Conservation (phyloP, 2,113 vertebrate species). For the Antechinus stuartii region DNA sequence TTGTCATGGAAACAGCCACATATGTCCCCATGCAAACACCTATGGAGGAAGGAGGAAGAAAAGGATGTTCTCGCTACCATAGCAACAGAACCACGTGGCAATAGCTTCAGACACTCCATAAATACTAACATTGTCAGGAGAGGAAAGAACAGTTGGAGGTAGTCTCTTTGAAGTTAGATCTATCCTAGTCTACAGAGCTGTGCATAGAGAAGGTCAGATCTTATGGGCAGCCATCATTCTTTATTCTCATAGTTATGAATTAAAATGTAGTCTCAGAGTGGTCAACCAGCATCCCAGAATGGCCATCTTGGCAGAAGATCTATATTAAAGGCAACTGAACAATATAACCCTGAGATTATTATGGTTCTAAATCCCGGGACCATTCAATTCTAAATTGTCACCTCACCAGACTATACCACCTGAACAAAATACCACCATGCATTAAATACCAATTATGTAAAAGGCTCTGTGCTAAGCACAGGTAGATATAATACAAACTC, state of each 20-base stretch:
- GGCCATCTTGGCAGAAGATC: neutral
- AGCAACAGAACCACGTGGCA: slow-evolving; percentile 60
- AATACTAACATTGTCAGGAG: slow-evolving; percentile 45
- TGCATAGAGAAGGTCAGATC: neutral
- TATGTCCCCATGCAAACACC: slow-evolving; percentile 65
- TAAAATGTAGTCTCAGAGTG: neutral
- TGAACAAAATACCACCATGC: neutral
- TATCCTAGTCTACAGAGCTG: neutral
- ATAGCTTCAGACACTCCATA: slow-evolving; percentile 12
- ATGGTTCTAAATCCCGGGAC: neutral
- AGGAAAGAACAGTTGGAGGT: neutral
- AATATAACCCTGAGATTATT: neutral
- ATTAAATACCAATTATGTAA: neutral
- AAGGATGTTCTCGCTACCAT: slow-evolving; percentile 65
- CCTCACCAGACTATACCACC: neutral
- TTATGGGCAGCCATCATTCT: neutral
- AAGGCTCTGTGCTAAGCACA: neutral
- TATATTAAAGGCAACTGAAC: neutral
- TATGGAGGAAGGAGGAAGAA: slow-evolving; percentile 53
- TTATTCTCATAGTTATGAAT: neutral
- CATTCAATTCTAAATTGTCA: neutral
- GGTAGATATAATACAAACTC: neutral
- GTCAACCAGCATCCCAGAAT: neutral
- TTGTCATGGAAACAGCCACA: slow-evolving; percentile 74
- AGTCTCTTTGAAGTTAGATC: neutral